Percentiles rank a stretch among this genome's conserved stretches.
Evolutionary conservation across 2,113 vertebrate species (phyloP).

Genomic region (Psophia crepitans): DNA sequence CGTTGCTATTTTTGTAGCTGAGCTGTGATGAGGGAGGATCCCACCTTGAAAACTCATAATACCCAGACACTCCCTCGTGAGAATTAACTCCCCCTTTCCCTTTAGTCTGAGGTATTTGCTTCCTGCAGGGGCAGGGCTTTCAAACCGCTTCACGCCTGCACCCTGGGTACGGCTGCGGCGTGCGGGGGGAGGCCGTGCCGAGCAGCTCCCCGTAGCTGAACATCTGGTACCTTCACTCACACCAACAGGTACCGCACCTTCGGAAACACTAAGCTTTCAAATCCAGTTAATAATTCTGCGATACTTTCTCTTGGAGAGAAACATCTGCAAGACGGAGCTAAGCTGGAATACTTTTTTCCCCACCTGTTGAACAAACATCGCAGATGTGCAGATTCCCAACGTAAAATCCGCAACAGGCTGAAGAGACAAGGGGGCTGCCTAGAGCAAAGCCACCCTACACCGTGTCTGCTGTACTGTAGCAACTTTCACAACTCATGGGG

Average conservation of each 20-base stretch:
- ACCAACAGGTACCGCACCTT: background rate
- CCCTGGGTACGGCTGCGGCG: accelerated
- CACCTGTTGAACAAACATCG: background rate
- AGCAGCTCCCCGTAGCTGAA: background rate
- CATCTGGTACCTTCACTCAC: background rate
- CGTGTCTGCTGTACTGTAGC: background rate
- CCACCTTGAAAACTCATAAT: background rate
- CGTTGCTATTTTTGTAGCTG: background rate
- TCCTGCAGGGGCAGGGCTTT: background rate
- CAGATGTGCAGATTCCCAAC: background rate
- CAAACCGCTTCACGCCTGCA: too few relatives aligned
- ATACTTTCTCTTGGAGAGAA: background rate
- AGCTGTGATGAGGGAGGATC: background rate
- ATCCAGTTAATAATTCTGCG: background rate
- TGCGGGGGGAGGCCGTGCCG: accelerated
- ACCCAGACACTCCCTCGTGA: background rate
- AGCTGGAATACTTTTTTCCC: background rate
- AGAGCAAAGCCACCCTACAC: background rate
- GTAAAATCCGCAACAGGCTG: background rate
- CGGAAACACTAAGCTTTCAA: background rate
- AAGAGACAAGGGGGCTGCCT: background rate
- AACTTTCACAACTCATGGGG: background rate
- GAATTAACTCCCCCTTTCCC: background rate
- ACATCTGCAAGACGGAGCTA: background rate
- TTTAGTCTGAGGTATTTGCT: background rate